Evolutionary conservation across 2,888 invertebrate species (phyloP), one percentile per base, ranked within the genome.

Genomic region (Magallana nippona): DNA sequence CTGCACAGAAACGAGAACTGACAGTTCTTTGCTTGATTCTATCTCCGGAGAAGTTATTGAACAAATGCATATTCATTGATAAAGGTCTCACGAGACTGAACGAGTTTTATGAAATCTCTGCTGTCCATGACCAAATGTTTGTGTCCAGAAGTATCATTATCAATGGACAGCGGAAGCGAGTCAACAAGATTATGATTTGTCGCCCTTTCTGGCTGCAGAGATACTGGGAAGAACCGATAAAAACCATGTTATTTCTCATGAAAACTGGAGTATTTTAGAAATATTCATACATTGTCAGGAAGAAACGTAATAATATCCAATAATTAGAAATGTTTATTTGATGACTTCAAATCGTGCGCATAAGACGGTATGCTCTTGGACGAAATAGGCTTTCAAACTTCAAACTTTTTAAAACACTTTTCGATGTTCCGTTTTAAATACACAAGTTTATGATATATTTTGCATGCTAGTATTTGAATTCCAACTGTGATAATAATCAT

Each of bases 101-200:
- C 55, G 58, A 79, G 2, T 85, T 85, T 62, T 87, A 78, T 78
- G 83, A 84, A 71, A 63, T 87, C 44, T 81, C 82, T 44, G 79
- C 84, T 1, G 84, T 87, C 10, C 79, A 79, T 13, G 71, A 80
- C 15, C 85, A 85, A 17, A 55, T 85, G 57, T 17, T 87, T 3
- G 79, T 87, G 13, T 81, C 84, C 3, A 82, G 84, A 17, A 82
- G 84, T n/a, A 79, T 87, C 55, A 11, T 87, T 55, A 82, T 87
- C 5, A 85, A 84, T 2, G 85, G 85, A 2, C 83, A 87, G 82
- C 83, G 82, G 11, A 58, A 84, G 44, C 22, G 77, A 2, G 84
- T 87, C 56, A 58, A 79, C 13, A 84, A 84, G 55, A 85, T 87
- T 1, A 87, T 87, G 87, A 78, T 84, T 10, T 85, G 63, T 44